Conservation (phyloP, 2,797 vertebrate genomes). For the Sebastes minor region DNA sequence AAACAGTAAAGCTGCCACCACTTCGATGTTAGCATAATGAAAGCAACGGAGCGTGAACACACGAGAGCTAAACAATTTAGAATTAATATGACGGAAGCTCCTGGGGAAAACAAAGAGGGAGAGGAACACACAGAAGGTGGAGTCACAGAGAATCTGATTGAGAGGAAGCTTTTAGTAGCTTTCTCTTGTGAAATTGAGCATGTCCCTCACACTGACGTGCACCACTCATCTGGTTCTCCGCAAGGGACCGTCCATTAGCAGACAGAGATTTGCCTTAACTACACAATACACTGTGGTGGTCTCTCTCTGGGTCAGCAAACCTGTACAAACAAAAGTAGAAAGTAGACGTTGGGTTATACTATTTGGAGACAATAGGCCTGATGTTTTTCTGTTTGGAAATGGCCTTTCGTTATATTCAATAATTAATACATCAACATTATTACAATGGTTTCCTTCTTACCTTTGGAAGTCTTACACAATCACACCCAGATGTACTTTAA, state of each 20-base stretch:
- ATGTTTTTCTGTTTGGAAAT: background rate
- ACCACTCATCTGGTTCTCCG: conserved; percentile 36
- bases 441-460: background rate
- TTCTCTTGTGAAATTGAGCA: conserved; percentile 70
- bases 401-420: background rate
- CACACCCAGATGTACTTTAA: background rate
- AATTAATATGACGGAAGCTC: conserved; percentile 61
- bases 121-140: conserved; percentile 1
- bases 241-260: conserved; percentile 50
- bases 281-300: background rate
- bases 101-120: conserved; percentile 26
- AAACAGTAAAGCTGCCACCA: conserved; percentile 50
- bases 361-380: background rate
- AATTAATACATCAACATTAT: background rate
- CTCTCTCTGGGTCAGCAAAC: background rate
- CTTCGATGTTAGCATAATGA: conserved; percentile 68
- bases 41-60: conserved; percentile 61
- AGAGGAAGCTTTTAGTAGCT: conserved; percentile 57
- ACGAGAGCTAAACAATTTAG: conserved; percentile 59
- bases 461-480: background rate
- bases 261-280: conserved; percentile 44
- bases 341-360: background rate
- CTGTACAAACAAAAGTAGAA: background rate
- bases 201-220: conserved; percentile 40
- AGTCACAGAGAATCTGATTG: conserved; percentile 39